Conservation (phyloP, 2,797 vertebrate species). For the Pachyuromys duprasi region DNA sequence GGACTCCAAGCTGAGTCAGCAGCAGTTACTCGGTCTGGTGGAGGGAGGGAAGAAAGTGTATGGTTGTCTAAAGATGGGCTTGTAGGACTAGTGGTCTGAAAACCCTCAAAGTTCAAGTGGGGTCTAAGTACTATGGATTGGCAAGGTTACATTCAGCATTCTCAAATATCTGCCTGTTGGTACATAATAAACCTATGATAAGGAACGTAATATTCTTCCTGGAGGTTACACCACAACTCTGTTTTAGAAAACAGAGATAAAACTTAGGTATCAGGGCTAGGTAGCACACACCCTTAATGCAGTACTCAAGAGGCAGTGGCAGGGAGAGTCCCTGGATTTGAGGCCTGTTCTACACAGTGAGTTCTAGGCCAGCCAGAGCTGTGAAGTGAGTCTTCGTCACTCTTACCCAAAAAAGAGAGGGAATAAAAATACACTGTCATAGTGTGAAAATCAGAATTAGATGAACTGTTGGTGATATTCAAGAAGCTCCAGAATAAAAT, state of each 20-base stretch:
- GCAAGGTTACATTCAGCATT: neutral
- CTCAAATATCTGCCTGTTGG: neutral
- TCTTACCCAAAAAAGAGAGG: neutral
- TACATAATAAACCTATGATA: neutral
- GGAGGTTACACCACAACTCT: neutral
- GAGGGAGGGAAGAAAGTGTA: neutral
- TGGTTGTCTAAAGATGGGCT: neutral
- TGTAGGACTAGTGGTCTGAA: neutral
- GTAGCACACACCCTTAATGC: neutral
- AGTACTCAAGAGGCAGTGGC: neutral
- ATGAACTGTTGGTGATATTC: neutral
- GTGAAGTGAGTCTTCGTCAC: neutral
- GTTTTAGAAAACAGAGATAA: neutral
- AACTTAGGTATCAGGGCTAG: neutral
- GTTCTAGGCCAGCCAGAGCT: neutral
- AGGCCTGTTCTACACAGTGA: neutral
- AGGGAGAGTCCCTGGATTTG: neutral
- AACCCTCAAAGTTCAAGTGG: neutral
- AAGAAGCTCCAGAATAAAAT: neutral
- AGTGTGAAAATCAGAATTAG: neutral
- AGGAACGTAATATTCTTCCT: neutral
- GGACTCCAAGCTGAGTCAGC: neutral
- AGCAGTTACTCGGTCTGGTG: neutral
- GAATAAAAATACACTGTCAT: neutral
- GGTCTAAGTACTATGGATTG: neutral